Percentiles rank a stretch among this genome's conserved stretches.
phyloP scores from a whole-genome alignment of 1,140 invertebrate species.

The Monochamus saltuarius region DNA sequence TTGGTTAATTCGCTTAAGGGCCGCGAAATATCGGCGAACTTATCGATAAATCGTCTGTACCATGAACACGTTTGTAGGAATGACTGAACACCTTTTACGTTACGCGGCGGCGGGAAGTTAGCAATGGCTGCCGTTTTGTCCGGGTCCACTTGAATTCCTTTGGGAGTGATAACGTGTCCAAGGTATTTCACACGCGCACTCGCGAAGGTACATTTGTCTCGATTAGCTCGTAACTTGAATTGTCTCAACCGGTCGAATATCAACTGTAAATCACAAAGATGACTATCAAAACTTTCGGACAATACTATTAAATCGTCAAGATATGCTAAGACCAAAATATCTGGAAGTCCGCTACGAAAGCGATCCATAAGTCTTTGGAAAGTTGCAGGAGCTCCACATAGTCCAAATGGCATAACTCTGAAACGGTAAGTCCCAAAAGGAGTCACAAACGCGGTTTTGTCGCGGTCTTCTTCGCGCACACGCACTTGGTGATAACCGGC shows the following conservation, averaged over 20 bases:
- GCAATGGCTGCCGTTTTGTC: conserved; percentile 20
- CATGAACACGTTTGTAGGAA: conserved; percentile 33
- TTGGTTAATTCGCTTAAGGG: conserved; percentile 28
- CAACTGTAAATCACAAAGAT: no score
- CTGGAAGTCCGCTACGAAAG: no score
- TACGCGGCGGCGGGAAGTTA: conserved; percentile 26
- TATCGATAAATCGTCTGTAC: conserved; percentile 32
- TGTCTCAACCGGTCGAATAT: no score
- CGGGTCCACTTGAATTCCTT: conserved; percentile 16
- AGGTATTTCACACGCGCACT: not conserved
- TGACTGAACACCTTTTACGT: conserved; percentile 38
- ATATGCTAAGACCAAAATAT: no score
- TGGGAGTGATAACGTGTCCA: not conserved
- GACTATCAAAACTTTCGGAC: no score
- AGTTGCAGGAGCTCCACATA: conserved; percentile 39
- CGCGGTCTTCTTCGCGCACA: conserved; percentile 26
- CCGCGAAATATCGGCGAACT: conserved; percentile 27
- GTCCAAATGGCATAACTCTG: conserved; percentile 45
- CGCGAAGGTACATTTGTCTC: conserved; percentile 7
- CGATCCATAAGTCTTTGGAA: conserved; percentile 46
- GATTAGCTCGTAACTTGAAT: conserved; percentile 1
- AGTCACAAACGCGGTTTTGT: conserved; percentile 37
- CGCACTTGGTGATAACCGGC: conserved; percentile 48
- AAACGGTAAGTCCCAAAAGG: not conserved
- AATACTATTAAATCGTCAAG: no score